phyloP scores from a whole-genome alignment of 2,797 vertebrate genomes.

The Gallinago stenura region DNA sequence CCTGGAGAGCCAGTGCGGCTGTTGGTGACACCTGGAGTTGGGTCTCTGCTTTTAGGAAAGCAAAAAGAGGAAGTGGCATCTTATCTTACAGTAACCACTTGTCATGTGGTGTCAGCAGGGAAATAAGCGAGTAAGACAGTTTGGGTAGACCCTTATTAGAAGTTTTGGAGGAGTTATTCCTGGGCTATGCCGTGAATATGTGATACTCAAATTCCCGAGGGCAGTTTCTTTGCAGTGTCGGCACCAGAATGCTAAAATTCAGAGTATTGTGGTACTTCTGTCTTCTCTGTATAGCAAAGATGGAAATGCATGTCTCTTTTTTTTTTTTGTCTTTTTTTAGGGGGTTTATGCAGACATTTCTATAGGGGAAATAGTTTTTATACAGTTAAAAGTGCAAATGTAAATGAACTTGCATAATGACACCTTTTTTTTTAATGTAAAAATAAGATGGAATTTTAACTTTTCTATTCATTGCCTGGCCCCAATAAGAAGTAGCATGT shows the following conservation, averaged over 20 bases:
- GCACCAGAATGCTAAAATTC: not conserved
- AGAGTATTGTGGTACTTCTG: not conserved
- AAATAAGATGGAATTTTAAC: not conserved
- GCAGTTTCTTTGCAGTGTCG: not conserved
- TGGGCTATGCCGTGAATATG: not conserved
- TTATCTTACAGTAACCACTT: not conserved
- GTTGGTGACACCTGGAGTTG: not conserved
- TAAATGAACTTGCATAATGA: not conserved
- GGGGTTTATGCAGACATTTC: not conserved
- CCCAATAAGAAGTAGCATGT: not conserved
- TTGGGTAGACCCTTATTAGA: not conserved
- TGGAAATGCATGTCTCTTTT: too few relatives aligned
- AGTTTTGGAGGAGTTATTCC: not conserved
- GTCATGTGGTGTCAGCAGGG: not conserved
- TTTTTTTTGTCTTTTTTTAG: too few relatives aligned
- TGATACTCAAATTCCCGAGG: not conserved
- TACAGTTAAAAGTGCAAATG: not conserved
- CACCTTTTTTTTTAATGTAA: not conserved
- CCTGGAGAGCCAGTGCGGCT: not conserved
- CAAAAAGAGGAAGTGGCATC: not conserved
- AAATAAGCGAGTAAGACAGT: not conserved
- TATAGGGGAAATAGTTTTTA: not conserved
- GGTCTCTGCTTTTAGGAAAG: not conserved
- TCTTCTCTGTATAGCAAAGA: not conserved
- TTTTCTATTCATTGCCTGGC: not conserved